Evolutionary conservation across 2,888 invertebrate species (phyloP), one percentile per base, ranked within the genome.

Genomic region (Muscina levida): DNA sequence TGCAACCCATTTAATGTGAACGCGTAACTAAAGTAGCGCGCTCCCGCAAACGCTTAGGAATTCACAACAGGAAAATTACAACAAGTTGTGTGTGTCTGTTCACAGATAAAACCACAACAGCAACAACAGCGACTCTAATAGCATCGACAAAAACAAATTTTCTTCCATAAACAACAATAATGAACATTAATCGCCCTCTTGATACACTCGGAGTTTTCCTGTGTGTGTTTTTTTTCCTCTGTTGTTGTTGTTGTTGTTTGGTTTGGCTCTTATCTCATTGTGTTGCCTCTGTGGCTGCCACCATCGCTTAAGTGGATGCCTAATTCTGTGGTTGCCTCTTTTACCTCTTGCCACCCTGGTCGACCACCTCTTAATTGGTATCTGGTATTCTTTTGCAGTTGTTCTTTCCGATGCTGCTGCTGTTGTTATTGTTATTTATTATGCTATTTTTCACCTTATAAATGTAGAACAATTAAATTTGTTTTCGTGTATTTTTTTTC

Each of bases 171-270:
- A 75, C 24, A 68, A 66, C 65, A 5, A 31, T 73, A 73, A 77
- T 73, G 51, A 71, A 66, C 72, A 78, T 57, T 51, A 79, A 79
- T 75, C 67, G 72, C 42, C 26, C 72, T 42, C 56, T 48, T 68
- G 56, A 72, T 62, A 72, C 53, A 62, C 62, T 42, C 42, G 62
- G 62, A 62, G 42, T 62, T 62, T 19, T 42, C 22, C 17, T 24
- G 53, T 39, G 4, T 68, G 22, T 39, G n/a, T 42, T 2, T 22
- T 37, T 8, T 44, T 11, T 11, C n/a, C 44, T 19, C 0, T 22
- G n/a, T n/a, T n/a, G n/a, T n/a, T n/a, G n/a, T n/a, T 39, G 39
- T 59, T 37, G 59, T 39, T 19, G 2, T 17, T 1, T 15, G 59
- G 39, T 39, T 39, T 17, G 39, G 31, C 15, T 2, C 44, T 15